Evolutionary conservation across 2,797 vertebrate genomes (phyloP).

Genomic region (Fratercula arctica): DNA sequence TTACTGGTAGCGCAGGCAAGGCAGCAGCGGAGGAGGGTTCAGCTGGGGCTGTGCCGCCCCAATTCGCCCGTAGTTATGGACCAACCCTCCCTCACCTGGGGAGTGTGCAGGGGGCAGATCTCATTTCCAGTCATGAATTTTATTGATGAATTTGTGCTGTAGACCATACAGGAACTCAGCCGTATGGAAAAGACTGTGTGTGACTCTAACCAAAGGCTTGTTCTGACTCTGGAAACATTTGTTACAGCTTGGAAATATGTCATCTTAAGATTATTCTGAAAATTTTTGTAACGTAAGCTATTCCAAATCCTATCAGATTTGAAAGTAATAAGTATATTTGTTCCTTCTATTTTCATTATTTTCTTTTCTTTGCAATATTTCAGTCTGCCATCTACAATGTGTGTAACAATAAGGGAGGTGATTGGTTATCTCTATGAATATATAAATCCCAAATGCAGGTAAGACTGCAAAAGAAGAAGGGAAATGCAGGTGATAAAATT

Average conservation of each 20-base stretch:
- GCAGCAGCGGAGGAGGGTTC: neutral
- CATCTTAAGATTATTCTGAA: neutral
- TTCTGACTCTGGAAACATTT: neutral
- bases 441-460: neutral
- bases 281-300: neutral
- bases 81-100: neutral
- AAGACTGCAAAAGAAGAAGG: neutral
- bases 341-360: neutral
- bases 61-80: fast-evolving
- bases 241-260: neutral
- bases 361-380: neutral
- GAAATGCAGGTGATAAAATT: neutral
- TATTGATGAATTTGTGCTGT: neutral
- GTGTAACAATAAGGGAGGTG: neutral
- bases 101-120: neutral
- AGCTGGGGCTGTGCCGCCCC: neutral
- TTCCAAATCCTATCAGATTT: neutral
- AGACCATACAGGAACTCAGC: neutral
- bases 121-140: neutral
- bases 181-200: neutral
- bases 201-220: neutral
- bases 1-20: too few species aligned
- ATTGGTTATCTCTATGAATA: neutral
- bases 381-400: neutral
- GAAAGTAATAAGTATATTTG: neutral